Conservation (phyloP, 2,797 vertebrate genomes). For the Lepus townsendii region DNA sequence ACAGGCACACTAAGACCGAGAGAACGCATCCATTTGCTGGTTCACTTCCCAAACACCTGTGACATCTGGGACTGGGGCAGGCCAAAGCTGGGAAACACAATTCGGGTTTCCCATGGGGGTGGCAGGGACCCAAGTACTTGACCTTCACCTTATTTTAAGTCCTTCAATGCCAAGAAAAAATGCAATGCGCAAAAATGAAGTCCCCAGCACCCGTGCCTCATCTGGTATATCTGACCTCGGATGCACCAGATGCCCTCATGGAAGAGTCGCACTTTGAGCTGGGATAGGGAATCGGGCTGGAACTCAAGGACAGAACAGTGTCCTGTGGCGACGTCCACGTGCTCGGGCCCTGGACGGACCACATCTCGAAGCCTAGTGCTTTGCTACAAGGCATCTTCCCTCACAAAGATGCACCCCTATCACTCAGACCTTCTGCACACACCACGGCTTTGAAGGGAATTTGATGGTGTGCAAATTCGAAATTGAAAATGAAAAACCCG, state of each 20-base stretch:
- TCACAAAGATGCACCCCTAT: constrained; percentile 62
- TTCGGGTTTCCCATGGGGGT: too few species aligned
- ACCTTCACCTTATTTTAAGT: constrained; percentile 18
- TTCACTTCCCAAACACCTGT: too few species aligned
- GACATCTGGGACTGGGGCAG: too few species aligned
- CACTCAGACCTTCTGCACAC: constrained; percentile 49
- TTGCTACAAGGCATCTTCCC: constrained; percentile 55
- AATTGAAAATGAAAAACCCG: constrained; percentile 69
- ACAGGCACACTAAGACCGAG: too few species aligned
- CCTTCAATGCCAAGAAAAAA: constrained; percentile 40
- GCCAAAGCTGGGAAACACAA: too few species aligned
- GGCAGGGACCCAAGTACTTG: too few species aligned
- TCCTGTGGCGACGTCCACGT: background rate
- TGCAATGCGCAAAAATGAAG: background rate
- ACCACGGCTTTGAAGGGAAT: constrained; percentile 78
- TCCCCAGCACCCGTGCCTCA: background rate
- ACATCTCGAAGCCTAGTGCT: constrained; percentile 59
- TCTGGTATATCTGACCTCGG: constrained; percentile 18
- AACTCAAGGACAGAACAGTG: constrained; percentile 32
- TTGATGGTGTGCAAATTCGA: constrained; percentile 73
- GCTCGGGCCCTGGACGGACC: constrained; percentile 18
- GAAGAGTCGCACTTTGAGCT: background rate
- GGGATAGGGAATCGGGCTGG: constrained; percentile 52
- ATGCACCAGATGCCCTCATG: background rate
- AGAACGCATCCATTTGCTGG: too few species aligned